Conservation (phyloP, 1,140 invertebrate species). For the Charaxes varanes region DNA sequence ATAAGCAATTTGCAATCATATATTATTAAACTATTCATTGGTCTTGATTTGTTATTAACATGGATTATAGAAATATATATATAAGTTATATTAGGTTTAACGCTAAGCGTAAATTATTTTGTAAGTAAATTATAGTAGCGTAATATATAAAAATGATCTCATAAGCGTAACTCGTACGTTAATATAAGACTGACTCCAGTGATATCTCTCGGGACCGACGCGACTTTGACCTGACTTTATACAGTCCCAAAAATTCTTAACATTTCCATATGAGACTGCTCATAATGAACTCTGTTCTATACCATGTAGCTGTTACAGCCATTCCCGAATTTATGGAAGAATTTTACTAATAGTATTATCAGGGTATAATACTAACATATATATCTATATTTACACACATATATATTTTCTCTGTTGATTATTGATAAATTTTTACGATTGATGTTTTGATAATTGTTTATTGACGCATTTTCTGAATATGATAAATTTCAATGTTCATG, state of each 20-base stretch:
- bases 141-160: slow-evolving; percentile 25
- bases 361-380: too few relatives aligned
- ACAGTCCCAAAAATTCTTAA: background rate
- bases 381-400: too few relatives aligned
- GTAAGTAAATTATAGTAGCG: slow-evolving; percentile 13
- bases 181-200: slow-evolving; percentile 40
- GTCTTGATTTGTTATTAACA: too few relatives aligned
- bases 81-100: slow-evolving; percentile 6
- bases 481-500: slow-evolving; percentile 44
- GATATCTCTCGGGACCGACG: slow-evolving; percentile 1
- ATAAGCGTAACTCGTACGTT: slow-evolving; percentile 32
- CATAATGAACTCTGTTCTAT: background rate
- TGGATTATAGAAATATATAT: too few relatives aligned
- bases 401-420: slow-evolving; percentile 43
- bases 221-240: background rate
- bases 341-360: slow-evolving; percentile 23
- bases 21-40: too few relatives aligned
- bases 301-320: too few relatives aligned
- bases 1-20: too few relatives aligned
- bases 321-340: slow-evolving; percentile 2
- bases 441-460: slow-evolving; percentile 48
- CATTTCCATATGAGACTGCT: background rate
- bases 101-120: slow-evolving; percentile 21
- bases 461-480: slow-evolving; percentile 37
- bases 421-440: slow-evolving; percentile 42